These are phyloP conservation scores for Fregata magnificens DNA, from an alignment of 2,113 vertebrate species.

Conservation along the genomic window DNA sequence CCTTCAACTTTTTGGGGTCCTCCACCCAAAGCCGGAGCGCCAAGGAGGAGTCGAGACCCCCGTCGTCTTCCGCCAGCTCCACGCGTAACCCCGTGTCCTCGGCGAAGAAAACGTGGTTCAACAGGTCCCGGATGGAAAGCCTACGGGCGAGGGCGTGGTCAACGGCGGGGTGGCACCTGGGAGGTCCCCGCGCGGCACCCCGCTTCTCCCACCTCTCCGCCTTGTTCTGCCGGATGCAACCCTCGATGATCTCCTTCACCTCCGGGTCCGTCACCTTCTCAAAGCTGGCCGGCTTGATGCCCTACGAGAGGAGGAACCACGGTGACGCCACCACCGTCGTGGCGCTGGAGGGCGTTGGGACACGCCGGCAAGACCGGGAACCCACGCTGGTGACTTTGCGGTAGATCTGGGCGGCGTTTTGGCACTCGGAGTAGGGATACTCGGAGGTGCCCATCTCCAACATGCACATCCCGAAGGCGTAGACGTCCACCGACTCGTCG, in stretches of 20 bases:
- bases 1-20: slow-evolving; percentile 94
- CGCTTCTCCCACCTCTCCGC: slow-evolving; percentile 78
- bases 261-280: slow-evolving; percentile 93
- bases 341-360: background rate
- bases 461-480: slow-evolving; percentile 98
- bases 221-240: slow-evolving; percentile 92
- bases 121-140: slow-evolving; percentile 87
- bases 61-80: slow-evolving; percentile 91
- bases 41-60: slow-evolving; percentile 77
- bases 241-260: slow-evolving; percentile 94
- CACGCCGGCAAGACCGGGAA: background rate
- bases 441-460: slow-evolving; percentile 96
- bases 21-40: slow-evolving; percentile 94
- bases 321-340: background rate
- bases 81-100: slow-evolving; percentile 94
- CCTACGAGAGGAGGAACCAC: slow-evolving; percentile 64
- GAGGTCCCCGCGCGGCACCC: no score
- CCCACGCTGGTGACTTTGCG: slow-evolving; percentile 97
- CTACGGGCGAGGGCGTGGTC: slow-evolving; percentile 8
- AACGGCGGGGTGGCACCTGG: no score
- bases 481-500: slow-evolving; percentile 93
- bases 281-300: slow-evolving; percentile 95
- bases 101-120: slow-evolving; percentile 90
- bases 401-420: slow-evolving; percentile 95
- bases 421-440: slow-evolving; percentile 95